Evolutionary conservation across 2,113 vertebrate species (phyloP).

Genomic region (Passer domesticus): DNA sequence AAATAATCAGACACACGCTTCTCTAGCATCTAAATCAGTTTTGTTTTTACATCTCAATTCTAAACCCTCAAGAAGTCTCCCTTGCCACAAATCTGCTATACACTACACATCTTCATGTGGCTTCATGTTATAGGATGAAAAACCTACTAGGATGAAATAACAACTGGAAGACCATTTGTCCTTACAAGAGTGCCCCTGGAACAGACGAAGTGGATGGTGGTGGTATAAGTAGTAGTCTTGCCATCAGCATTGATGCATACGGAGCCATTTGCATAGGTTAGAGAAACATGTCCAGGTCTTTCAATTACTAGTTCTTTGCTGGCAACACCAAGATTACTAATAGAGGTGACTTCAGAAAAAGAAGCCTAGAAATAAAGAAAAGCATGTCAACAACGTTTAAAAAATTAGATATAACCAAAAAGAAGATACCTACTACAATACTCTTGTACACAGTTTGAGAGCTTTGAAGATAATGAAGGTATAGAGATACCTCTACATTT

Average conservation of each 20-base stretch:
- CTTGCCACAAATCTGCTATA: neutral
- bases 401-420: neutral
- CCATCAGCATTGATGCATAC: constrained; percentile 76
- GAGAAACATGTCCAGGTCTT: constrained; percentile 76
- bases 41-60: neutral
- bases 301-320: constrained; percentile 80
- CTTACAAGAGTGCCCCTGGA: constrained; percentile 80
- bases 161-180: neutral
- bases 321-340: constrained; percentile 88
- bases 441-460: neutral
- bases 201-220: constrained; percentile 88
- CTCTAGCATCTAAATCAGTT: neutral
- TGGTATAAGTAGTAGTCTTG: constrained; percentile 74
- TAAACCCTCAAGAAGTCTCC: neutral
- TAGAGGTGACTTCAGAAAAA: constrained; percentile 76
- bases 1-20: neutral
- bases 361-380: constrained; percentile 57
- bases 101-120: neutral
- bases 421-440: neutral
- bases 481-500: neutral
- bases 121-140: neutral
- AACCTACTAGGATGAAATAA: neutral
- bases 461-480: neutral
- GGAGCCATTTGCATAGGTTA: constrained; percentile 88
- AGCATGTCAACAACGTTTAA: neutral